Percentiles rank a stretch among this genome's conserved stretches.
Conservation (phyloP, 2,113 vertebrate genomes). For the Myiopsitta monachus region DNA sequence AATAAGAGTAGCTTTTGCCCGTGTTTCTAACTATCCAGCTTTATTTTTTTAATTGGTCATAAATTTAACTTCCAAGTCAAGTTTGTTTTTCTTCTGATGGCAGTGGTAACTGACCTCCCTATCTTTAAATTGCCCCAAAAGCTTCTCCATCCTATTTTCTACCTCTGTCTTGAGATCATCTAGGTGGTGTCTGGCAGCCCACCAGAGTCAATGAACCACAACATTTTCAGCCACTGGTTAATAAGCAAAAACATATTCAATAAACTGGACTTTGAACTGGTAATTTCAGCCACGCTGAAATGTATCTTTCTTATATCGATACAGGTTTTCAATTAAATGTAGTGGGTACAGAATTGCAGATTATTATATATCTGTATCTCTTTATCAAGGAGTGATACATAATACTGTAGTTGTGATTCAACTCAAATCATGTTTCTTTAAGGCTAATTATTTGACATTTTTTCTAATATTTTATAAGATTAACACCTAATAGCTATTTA, state of each 20-base stretch:
- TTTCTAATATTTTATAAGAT: neutral
- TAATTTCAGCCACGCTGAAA: neutral
- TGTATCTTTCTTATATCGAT: neutral
- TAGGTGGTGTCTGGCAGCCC: neutral
- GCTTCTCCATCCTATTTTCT: neutral
- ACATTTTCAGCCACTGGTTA: neutral
- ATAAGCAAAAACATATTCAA: neutral
- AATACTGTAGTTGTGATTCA: neutral
- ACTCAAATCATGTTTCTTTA: neutral
- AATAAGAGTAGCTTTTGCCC: neutral
- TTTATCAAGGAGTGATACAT: neutral
- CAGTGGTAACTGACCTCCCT: neutral
- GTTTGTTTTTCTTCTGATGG: neutral
- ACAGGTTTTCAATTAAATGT: neutral
- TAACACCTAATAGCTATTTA: neutral
- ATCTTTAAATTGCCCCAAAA: rapidly evolving
- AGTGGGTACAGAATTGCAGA: neutral
- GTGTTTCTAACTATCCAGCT: neutral
- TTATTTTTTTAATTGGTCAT: neutral
- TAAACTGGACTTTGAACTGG: neutral
- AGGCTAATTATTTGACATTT: neutral
- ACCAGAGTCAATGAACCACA: neutral
- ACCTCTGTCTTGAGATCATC: neutral
- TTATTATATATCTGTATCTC: neutral
- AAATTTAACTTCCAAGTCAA: neutral